These are phyloP conservation scores for Bubo blakistoni DNA, from an alignment of 2,113 vertebrate genomes.

Conservation along the genomic window DNA sequence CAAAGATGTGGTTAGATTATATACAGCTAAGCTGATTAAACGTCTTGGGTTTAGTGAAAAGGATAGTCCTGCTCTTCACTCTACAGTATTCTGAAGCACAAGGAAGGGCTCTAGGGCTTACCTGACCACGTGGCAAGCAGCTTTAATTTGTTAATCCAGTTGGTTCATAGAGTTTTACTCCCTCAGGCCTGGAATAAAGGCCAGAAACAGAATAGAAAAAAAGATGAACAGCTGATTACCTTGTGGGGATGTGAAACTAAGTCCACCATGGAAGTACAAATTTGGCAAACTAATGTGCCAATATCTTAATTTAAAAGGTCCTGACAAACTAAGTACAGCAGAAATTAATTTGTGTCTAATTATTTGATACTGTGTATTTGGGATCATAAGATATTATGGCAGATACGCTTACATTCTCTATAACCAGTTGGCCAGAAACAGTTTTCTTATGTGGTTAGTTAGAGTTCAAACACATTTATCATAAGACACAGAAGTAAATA, in stretches of 20 bases:
- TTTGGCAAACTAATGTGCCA: background rate
- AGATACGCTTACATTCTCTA: background rate
- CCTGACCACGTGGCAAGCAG: background rate
- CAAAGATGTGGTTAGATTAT: background rate
- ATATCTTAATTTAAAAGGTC: background rate
- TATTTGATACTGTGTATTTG: background rate
- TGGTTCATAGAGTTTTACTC: background rate
- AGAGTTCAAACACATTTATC: background rate
- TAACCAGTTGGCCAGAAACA: background rate
- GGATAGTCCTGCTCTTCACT: background rate
- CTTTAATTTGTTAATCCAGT: background rate
- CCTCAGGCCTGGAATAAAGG: background rate
- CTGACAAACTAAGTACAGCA: background rate
- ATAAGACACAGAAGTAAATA: background rate
- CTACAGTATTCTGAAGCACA: background rate
- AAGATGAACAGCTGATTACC: background rate
- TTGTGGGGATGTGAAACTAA: background rate
- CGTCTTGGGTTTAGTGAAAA: background rate
- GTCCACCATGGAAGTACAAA: background rate
- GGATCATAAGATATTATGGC: background rate
- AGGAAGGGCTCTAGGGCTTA: background rate
- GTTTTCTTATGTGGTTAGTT: background rate
- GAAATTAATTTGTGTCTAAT: background rate
- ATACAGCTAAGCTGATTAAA: background rate
- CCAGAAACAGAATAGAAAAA: background rate